Percentiles rank a stretch among this genome's conserved stretches.
These are phyloP conservation scores for Mesorhabditis sp. DNA, from an alignment of 2,888 invertebrate species.

Conservation along the genomic window DNA sequence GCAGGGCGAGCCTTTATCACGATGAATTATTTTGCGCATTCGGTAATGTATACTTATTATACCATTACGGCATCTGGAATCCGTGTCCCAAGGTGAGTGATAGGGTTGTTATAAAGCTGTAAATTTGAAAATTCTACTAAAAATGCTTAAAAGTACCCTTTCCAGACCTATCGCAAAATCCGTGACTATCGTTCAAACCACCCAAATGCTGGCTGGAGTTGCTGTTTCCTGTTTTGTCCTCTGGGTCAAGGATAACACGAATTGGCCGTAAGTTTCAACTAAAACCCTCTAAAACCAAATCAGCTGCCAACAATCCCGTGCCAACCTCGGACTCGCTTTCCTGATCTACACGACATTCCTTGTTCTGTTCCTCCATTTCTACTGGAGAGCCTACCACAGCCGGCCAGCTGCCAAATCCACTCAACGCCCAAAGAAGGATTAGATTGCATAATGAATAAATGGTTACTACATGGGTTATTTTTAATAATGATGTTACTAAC, in stretches of 20 bases:
- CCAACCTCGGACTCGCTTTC: constrained; percentile 50
- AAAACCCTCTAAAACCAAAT: background rate
- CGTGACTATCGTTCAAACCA: constrained; percentile 52
- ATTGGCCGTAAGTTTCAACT: background rate
- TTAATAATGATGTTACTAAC: too few relatives aligned
- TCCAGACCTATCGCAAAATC: constrained; percentile 38
- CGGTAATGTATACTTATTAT: constrained; percentile 64
- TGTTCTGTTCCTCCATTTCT: constrained; percentile 52
- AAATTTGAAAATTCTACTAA: background rate
- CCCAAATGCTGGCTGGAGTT: constrained; percentile 55
- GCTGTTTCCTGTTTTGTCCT: constrained; percentile 47
- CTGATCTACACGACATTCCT: constrained; percentile 52
- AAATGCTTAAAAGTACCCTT: background rate
- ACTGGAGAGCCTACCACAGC: constrained; percentile 19
- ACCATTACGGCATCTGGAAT: constrained; percentile 57
- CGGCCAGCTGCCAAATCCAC: background rate
- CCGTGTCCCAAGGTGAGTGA: background rate
- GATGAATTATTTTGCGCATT: constrained; percentile 63
- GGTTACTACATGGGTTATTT: too few relatives aligned
- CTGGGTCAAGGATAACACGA: constrained; percentile 34
- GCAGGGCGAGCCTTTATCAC: constrained; percentile 57
- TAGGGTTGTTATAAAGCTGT: background rate
- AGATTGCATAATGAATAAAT: too few relatives aligned
- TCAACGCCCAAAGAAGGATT: too few relatives aligned
- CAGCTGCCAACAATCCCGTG: constrained; percentile 53